Evolutionary conservation across 2,888 invertebrate species (phyloP), one percentile per base, ranked within the genome.

Genomic region (Cheilosia variabilis): DNA sequence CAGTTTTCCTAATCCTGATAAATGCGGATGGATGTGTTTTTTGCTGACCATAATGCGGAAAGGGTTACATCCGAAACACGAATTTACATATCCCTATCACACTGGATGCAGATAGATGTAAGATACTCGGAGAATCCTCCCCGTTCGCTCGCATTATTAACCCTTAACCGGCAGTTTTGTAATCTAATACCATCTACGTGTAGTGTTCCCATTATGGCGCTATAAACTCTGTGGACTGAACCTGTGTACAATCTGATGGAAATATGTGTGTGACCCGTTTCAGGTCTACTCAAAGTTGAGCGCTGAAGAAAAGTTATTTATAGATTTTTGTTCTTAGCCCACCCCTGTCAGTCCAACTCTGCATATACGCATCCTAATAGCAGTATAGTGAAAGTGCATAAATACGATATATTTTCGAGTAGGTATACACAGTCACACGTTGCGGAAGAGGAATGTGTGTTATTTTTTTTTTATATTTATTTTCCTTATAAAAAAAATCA

Each of bases 391-490:
- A 52, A 63, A 78, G 72, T 73, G 65, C 69, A 71, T 76, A 76
- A 81, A 82, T 77, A 52, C 24, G 60, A 77, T 62, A 66, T 75
- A 78, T 55, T 73, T 73, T 73, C 69, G 71, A 65, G 63, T 69
- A 27, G 27, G 27, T 27, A 27, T 27, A 19, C 15, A 15, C 7
- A 53, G n/a, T n/a, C 27, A 53, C n/a, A 53, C 24, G 17, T 50
- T 71, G 45, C 43, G 52, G 65, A 58, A 71, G 55, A 75, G 22
- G 22, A 73, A 63, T 53, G 53, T 57, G 31, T 43, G 37, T 37
- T 37, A 13, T 41, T 77, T 27, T 27, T 27, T 27, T 77, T 71
- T 69, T 63, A 31, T 66, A 41, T 63, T 77, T 69, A 55, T 68
- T 62, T 69, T 62, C 19, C 24, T 57, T n/a, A 52, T 22, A 65